phyloP scores from a whole-genome alignment of 2,888 invertebrate species.

The Caenorhabditis sinica region DNA sequence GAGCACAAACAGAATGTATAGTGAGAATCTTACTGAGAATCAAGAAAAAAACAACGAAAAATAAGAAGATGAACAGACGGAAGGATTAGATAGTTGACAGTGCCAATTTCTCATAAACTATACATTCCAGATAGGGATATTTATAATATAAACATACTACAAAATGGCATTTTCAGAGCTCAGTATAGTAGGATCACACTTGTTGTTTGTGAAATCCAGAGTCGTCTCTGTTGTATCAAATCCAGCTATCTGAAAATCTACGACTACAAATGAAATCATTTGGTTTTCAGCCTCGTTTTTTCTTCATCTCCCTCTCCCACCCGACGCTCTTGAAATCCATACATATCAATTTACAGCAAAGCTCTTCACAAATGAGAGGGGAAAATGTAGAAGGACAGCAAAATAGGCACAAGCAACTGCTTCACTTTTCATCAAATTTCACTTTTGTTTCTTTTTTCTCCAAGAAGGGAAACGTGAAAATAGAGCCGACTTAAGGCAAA shows the following conservation, averaged over 20 bases:
- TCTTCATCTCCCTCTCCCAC: neutral
- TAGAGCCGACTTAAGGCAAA: conserved; percentile 28
- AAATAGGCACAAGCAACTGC: conserved; percentile 12
- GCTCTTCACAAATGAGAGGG: conserved; percentile 53
- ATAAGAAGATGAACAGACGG: conserved; percentile 9
- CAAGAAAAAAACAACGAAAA: conserved; percentile 10
- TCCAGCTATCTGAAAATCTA: neutral
- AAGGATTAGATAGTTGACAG: conserved; percentile 6
- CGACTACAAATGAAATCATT: conserved; percentile 19
- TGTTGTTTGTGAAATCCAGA: neutral
- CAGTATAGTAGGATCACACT: neutral
- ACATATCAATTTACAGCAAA: conserved; percentile 61
- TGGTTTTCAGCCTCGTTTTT: neutral
- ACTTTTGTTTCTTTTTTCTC: conserved; percentile 18
- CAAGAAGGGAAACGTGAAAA: conserved; percentile 15
- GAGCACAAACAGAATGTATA: conserved; percentile 15
- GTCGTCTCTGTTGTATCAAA: too few species aligned
- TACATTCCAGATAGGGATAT: neutral
- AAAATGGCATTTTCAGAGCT: neutral
- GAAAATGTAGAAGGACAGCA: conserved; percentile 6
- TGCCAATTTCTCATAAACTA: conserved; percentile 23
- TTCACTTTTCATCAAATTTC: conserved; percentile 53
- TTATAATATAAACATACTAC: neutral
- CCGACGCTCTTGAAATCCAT: conserved; percentile 33
- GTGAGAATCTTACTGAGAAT: neutral